These are phyloP conservation scores for Drosophila lowei DNA, from an alignment of 1,140 invertebrate species.

Conservation along the genomic window DNA sequence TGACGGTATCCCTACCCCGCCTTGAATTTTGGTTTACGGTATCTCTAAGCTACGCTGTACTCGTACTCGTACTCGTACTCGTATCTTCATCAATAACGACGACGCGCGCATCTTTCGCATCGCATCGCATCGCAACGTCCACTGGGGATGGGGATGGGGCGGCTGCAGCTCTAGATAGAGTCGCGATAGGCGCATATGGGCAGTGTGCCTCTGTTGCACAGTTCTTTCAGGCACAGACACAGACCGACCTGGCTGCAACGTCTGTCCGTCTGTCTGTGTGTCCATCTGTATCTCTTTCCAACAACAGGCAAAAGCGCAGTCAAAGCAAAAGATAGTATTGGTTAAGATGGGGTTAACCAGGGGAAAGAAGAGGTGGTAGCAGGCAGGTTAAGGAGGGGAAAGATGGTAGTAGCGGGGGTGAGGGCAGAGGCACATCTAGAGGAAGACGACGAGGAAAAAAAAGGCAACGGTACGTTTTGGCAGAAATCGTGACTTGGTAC, in stretches of 20 bases:
- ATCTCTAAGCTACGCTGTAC: conserved; percentile 40
- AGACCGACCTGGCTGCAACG: conserved; percentile 32
- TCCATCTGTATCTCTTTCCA: conserved; percentile 14
- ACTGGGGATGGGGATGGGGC: conserved; percentile 26
- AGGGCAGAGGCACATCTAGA: too few relatives aligned
- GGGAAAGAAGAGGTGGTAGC: background rate
- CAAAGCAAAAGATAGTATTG: conserved; percentile 1
- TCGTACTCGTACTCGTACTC: conserved; percentile 59
- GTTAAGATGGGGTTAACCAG: conserved; percentile 22
- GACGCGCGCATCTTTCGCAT: conserved; percentile 59
- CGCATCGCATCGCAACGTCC: conserved; percentile 61
- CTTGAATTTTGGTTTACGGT: conserved; percentile 61
- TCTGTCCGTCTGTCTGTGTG: conserved; percentile 22
- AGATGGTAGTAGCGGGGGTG: too few relatives aligned
- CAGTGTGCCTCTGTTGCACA: conserved; percentile 51
- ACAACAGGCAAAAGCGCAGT: conserved; percentile 23
- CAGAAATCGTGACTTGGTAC: conserved; percentile 81
- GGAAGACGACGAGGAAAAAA: conserved; percentile 9
- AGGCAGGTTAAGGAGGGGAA: background rate
- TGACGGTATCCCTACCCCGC: conserved; percentile 52
- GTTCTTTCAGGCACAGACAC: conserved; percentile 42
- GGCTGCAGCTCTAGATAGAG: conserved; percentile 73
- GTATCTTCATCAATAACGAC: conserved; percentile 82
- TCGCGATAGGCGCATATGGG: conserved; percentile 79
- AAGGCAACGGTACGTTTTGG: conserved; percentile 81